phyloP scores from a whole-genome alignment of 2,797 vertebrate species.

The Melanogrammus aeglefinus region DNA sequence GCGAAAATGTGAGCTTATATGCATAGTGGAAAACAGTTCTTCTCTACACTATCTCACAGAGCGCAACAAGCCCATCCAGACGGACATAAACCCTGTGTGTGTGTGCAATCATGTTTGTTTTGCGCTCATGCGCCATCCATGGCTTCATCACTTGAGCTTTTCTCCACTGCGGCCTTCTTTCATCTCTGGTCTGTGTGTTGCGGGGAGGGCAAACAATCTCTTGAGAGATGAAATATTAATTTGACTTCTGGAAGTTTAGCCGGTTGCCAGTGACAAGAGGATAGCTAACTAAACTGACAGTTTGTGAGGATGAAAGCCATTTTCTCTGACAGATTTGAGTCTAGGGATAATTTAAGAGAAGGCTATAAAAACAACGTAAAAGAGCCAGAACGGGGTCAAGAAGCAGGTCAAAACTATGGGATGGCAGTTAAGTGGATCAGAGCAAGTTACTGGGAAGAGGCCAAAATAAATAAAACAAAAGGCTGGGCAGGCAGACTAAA shows the following conservation, averaged over 20 bases:
- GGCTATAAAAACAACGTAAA: constrained; percentile 46
- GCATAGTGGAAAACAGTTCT: background rate
- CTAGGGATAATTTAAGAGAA: constrained; percentile 42
- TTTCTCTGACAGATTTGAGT: constrained; percentile 52
- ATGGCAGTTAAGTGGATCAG: constrained; percentile 55
- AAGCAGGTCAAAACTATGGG: constrained; percentile 43
- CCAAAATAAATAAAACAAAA: constrained; percentile 40
- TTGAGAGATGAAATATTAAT: constrained; percentile 48
- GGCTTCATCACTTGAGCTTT: background rate
- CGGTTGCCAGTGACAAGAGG: constrained; percentile 32
- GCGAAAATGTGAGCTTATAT: background rate
- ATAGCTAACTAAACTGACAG: constrained; percentile 55
- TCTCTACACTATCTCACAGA: background rate
- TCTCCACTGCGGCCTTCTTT: constrained; percentile 33
- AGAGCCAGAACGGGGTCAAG: constrained; percentile 33
- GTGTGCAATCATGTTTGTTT: background rate
- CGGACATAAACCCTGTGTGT: background rate
- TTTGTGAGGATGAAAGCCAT: constrained; percentile 51
- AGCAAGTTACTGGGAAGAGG: constrained; percentile 40
- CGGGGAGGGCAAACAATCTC: constrained; percentile 39
- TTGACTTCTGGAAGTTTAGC: constrained; percentile 57
- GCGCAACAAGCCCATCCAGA: background rate
- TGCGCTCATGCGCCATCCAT: background rate
- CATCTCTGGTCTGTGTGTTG: background rate
- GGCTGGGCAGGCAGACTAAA: constrained; percentile 32